Conservation (phyloP, 2,888 invertebrate species). For the Tigriopus californicus region DNA sequence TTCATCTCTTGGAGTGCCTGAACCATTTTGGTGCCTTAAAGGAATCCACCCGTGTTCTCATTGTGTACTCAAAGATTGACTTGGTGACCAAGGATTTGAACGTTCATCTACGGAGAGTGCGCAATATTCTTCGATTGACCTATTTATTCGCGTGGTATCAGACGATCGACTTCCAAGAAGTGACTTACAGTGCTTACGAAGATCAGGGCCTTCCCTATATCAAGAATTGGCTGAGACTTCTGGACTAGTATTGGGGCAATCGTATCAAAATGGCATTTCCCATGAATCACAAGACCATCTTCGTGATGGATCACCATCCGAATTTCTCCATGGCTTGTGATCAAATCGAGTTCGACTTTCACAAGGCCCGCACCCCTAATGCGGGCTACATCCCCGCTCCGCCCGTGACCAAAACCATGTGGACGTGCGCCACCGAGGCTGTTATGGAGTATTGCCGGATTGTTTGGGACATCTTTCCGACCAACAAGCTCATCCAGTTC, state of each 20-base stretch:
- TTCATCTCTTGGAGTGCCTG: conserved; percentile 3
- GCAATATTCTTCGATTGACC: background rate
- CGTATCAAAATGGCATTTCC: conserved; percentile 37
- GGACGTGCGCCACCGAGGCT: conserved; percentile 91
- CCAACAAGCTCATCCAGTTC: conserved; percentile 63
- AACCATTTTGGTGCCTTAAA: background rate
- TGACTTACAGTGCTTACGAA: background rate
- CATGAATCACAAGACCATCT: conserved; percentile 79
- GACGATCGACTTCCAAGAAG: background rate
- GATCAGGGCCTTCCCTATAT: background rate
- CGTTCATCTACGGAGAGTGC: background rate
- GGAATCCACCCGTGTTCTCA: background rate
- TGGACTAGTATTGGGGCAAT: background rate
- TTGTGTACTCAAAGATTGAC: conserved; percentile 2
- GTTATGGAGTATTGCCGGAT: conserved; percentile 85
- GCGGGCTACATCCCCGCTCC: conserved; percentile 51
- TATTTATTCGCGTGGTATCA: background rate
- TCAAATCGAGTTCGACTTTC: conserved; percentile 56
- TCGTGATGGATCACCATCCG: conserved; percentile 61
- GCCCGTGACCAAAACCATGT: conserved; percentile 74
- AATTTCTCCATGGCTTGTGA: conserved; percentile 6
- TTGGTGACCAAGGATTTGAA: background rate
- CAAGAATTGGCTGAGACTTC: background rate
- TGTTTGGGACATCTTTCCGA: conserved; percentile 90
- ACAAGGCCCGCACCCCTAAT: background rate